Evolutionary conservation across 2,888 invertebrate genomes (phyloP).

Genomic region (Timema podura): DNA sequence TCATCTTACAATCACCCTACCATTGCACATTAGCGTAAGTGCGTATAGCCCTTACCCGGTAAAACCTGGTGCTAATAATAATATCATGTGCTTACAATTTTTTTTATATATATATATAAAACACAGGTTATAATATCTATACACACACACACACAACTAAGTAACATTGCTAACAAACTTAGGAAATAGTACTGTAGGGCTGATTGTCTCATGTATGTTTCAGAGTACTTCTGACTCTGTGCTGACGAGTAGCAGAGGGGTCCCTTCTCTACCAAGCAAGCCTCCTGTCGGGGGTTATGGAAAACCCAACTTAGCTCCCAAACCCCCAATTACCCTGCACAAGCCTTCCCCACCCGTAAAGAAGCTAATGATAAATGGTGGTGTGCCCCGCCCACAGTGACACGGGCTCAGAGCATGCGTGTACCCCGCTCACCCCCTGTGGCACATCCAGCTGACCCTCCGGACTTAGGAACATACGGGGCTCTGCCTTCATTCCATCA

Average conservation of each 20-base stretch:
- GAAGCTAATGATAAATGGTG: constrained; percentile 52
- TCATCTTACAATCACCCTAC: no score
- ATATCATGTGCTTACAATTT: no score
- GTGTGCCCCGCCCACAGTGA: constrained; percentile 48
- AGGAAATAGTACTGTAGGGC: background rate
- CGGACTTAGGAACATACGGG: constrained; percentile 33
- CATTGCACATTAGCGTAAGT: no score
- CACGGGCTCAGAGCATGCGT: constrained; percentile 80
- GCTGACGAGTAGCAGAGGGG: constrained; percentile 32
- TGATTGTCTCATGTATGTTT: constrained; percentile 34
- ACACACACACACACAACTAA: constrained; percentile 18
- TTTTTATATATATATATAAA: no score
- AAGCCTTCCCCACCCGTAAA: constrained; percentile 66
- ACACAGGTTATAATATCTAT: constrained; percentile 6
- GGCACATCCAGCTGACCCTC: constrained; percentile 46
- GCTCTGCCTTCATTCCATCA: constrained; percentile 46
- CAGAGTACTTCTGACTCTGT: constrained; percentile 61
- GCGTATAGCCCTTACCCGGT: no score
- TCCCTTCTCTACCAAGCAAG: constrained; percentile 36
- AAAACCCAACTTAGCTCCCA: constrained; percentile 71
- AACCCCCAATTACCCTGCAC: constrained; percentile 37
- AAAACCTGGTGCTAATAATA: no score
- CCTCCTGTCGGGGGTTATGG: constrained; percentile 58
- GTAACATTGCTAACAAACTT: background rate
- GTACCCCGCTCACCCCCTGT: constrained; percentile 67